Evolutionary conservation across 2,888 invertebrate genomes (phyloP), one percentile per base, ranked within the genome.

Genomic region (Stenchaetothrips biformis): DNA sequence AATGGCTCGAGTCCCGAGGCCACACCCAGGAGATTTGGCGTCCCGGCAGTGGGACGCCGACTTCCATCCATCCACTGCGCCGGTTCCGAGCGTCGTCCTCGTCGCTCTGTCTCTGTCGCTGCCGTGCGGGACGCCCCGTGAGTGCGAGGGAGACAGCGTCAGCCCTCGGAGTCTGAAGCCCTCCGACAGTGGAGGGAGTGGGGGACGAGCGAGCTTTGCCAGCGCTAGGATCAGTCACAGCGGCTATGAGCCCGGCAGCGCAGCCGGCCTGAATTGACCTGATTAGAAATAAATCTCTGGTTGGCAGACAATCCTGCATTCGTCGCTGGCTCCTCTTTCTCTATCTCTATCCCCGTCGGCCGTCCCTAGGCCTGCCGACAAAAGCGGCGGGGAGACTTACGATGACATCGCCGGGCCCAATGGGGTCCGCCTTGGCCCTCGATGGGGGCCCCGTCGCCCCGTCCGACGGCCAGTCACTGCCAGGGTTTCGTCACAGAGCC

Each of bases 271-370:
- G 67, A 74, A 74, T 74, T 74, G 67, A 74, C 67, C 67, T 74
- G 67, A 74, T 74, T 74, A 74, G 67, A 74, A 74, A 74, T 74
- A 74, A 74, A 74, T 74, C 67, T 74, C 67, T n/a, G 67, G 67
- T 25, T 74, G 67, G 67, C 67, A 74, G 67, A 74, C 67, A 74
- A 74, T 74, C 67, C 67, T 74, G 67, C 67, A 74, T 74, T 74
- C 67, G 67, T 74, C 67, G 67, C 21, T 25, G 67, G 11, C 21
- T 18, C 59, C 59, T 18, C 59, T 59, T 18, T 59, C 59, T 53
- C 59, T 59, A 59, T 74, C 25, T 74, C 67, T 74, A 21, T 74
- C 67, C 25, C 67, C 67, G 18, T 21, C 67, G 67, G n/a, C n/a
- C 21, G n/a, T n/a, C 9, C 37, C 37, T 25, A 21, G 67, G 21